Evolutionary conservation across 1,140 invertebrate species (phyloP).

Genomic region (Idris sp.): DNA sequence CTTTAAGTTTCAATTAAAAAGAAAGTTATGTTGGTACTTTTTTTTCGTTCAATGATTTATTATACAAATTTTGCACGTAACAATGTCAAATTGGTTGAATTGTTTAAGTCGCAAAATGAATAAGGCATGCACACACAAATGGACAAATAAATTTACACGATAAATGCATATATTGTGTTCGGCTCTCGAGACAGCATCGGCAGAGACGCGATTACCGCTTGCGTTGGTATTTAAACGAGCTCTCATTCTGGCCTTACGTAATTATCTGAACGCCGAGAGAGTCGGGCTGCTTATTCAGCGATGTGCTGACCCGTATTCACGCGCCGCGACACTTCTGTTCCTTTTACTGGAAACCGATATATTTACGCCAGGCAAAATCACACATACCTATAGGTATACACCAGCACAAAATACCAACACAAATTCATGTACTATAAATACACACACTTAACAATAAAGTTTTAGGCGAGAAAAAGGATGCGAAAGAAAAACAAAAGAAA

Average conservation of each 20-base stretch:
- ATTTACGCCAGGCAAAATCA: conserved; percentile 41
- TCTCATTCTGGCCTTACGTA: conserved; percentile 71
- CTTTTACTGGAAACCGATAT: conserved; percentile 66
- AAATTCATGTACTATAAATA: neutral
- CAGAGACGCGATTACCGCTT: conserved; percentile 51
- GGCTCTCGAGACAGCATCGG: conserved; percentile 28
- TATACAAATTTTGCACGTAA: too few relatives aligned
- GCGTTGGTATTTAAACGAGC: conserved; percentile 69
- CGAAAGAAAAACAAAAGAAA: conserved; percentile 14
- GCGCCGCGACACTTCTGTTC: conserved; percentile 63
- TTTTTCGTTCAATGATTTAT: too few relatives aligned
- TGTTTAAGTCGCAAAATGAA: too few relatives aligned
- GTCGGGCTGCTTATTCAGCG: conserved; percentile 71
- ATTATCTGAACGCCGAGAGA: conserved; percentile 66
- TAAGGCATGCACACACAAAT: conserved; percentile 13
- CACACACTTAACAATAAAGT: conserved; percentile 44
- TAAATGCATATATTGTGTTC: conserved; percentile 48
- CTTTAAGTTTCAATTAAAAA: too few relatives aligned
- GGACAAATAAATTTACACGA: conserved; percentile 48
- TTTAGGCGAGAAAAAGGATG: conserved; percentile 20
- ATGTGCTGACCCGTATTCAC: conserved; percentile 72
- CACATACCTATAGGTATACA: too few relatives aligned
- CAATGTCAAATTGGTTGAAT: too few relatives aligned
- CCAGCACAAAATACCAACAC: too few relatives aligned
- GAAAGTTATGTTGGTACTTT: too few relatives aligned